Base-by-base conservation (phyloP, 2,888 invertebrate species). In the Chymomyza fuscimana region DNA sequence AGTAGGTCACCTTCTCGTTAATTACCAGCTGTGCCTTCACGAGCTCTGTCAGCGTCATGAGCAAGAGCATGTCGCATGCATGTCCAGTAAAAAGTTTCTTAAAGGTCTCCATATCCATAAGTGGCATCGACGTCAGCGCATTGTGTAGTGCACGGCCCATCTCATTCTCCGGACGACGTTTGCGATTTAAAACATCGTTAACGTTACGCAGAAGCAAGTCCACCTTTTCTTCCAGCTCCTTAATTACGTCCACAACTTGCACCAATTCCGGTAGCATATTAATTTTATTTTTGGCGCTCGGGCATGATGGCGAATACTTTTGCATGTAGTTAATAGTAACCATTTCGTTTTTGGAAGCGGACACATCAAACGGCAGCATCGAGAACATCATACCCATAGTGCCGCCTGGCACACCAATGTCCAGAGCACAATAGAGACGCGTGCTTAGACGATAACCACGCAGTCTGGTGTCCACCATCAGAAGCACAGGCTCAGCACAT, bases 361-460 rank as follows among this genome's bases (percentile, higher is more conserved):
- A 52, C 2, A 82, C 19, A 15, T 75, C 61, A 5, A 79, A 5
- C 0, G 85, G 87, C 40, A 85, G 25, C 32, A 63, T 51, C 0
- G 85, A 77, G 52, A 86, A 85, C 61, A 85, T 51, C 5, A 79
- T 56, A 0, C 85, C 87, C 9, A 68, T 68, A 5, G 81, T 79
- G 7, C 85, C 85, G 4, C 76, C 85, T 2, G 85, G 85, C 9
- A 85, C 85, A 2, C 85, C 87, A 9, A 74, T 72, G 1, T 40
- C 51, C 10, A 80, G 73, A n/a, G 66, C 82, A 5, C 70, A 76
- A 61, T 70, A 86, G 10, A 86, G 72, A 12, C 72, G 77, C 2
- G 66, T 76, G 1, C 15, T 63, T 7, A 86, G 22, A 4, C 70
- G 71, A 0, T 72, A 72, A 5, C 64, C 62, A 0, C 71, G 63